These are phyloP conservation scores for Scylla paramamosain DNA, from an alignment of 1,140 invertebrate species.

Conservation along the genomic window DNA sequence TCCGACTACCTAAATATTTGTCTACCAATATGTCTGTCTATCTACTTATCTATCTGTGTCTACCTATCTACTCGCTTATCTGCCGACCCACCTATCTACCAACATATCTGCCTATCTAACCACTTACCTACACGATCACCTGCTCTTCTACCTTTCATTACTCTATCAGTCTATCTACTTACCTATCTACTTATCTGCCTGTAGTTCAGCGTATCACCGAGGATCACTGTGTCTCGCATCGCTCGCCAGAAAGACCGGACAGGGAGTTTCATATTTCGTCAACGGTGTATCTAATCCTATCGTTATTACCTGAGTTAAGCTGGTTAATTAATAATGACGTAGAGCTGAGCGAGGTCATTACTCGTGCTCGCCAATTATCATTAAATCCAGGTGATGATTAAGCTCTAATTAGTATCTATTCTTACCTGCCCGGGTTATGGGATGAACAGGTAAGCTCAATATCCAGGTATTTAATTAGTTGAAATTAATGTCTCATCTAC, in stretches of 20 bases:
- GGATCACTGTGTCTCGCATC: too few species aligned
- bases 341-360: not conserved
- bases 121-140: too few species aligned
- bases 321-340: constrained; percentile 24
- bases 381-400: constrained; percentile 16
- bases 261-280: not conserved
- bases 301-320: not conserved
- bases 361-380: not conserved
- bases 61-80: too few species aligned
- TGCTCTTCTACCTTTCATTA: too few species aligned
- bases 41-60: not conserved
- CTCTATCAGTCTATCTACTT: too few species aligned
- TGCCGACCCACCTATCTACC: too few species aligned
- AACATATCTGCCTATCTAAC: too few species aligned
- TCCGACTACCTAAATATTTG: not conserved
- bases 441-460: constrained; percentile 10
- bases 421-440: not conserved
- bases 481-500: not conserved
- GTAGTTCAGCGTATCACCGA: too few species aligned
- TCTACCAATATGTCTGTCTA: not conserved
- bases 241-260: too few species aligned
- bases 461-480: not conserved
- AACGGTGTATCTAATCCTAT: not conserved
- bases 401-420: constrained; percentile 13
- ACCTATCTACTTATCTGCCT: too few species aligned